Conservation (phyloP, 2,888 invertebrate species). For the Mythimna loreyi region DNA sequence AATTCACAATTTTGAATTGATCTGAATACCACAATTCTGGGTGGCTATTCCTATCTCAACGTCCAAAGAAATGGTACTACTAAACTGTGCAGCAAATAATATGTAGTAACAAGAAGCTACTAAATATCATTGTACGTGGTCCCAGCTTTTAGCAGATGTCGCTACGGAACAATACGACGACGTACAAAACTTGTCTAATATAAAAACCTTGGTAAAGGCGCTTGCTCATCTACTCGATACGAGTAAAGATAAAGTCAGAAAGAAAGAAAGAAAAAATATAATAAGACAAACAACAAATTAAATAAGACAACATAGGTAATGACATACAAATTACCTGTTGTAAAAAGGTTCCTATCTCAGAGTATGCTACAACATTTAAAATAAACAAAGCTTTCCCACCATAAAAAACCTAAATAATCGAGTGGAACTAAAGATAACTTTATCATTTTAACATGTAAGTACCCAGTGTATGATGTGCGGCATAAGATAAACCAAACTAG, state of each 20-base stretch:
- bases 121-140: constrained; percentile 1
- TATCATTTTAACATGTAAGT: background rate
- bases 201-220: constrained; percentile 21
- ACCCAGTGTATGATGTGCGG: background rate
- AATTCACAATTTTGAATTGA: no score
- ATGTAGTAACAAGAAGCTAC: background rate
- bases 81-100: background rate
- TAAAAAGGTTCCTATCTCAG: no score
- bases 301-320: no score
- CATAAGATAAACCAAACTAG: constrained; percentile 6
- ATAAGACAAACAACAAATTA: no score
- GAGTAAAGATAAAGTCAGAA: background rate
- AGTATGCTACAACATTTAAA: no score
- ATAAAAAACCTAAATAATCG: no score
- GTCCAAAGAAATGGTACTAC: background rate
- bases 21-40: background rate
- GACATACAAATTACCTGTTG: no score
- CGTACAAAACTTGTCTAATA: constrained; percentile 36
- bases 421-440: no score
- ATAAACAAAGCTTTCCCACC: no score
- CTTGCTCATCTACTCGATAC: background rate
- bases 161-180: constrained; percentile 14
- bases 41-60: background rate
- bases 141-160: constrained; percentile 17
- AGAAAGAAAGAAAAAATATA: no score